Base-by-base conservation (phyloP, 1,140 invertebrate species). In the Pararge aegeria region DNA sequence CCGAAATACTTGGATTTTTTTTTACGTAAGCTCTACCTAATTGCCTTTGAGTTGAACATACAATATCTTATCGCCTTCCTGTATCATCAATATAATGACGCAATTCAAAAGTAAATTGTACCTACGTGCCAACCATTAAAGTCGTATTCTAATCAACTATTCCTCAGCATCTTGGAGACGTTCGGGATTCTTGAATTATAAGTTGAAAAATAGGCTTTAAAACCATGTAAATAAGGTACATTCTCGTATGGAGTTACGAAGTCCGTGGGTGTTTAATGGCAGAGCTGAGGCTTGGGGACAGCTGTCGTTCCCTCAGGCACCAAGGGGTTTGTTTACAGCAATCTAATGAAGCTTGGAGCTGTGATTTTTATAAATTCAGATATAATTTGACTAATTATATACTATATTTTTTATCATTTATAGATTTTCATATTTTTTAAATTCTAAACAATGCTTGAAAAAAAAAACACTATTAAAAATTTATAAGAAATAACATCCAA, bases 301-400 rank as follows among this genome's bases (percentile, higher is more conserved):
- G 83, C 86, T 89, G 86, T 86, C 75, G 76, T 34, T 75, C 78
- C 80, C 81, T 59, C 54, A 68, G 76, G 80, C 68, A 64, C 70
- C 73, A 69, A 78, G 79, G 78, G 78, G 80, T 85, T 87, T 87
- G 86, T 89, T 87, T 89, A 87, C 82, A 79, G 66, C 69, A 65
- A 67, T 80, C 73, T 88, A 83, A 87, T 85, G 78, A 71, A 70
- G 69, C 52, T 52, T 40, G 61, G 48, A 44, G 48, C 29, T 40
- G 16, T 50, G 42, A 19, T 18, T 46, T 46, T 46, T 18, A n/a
- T 6, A 20, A 46, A 12, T 34, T 34, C n/a, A n/a, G n/a, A n/a
- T n/a, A n/a, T n/a, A n/a, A n/a, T n/a, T n/a, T n/a, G n/a, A n/a
- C n/a, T n/a, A 19, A 42, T 15, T 38, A 38, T 38, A 10, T n/a